Evolutionary conservation across 2,888 invertebrate genomes (phyloP), one percentile per base, ranked within the genome.

Genomic region (Timema cristinae): DNA sequence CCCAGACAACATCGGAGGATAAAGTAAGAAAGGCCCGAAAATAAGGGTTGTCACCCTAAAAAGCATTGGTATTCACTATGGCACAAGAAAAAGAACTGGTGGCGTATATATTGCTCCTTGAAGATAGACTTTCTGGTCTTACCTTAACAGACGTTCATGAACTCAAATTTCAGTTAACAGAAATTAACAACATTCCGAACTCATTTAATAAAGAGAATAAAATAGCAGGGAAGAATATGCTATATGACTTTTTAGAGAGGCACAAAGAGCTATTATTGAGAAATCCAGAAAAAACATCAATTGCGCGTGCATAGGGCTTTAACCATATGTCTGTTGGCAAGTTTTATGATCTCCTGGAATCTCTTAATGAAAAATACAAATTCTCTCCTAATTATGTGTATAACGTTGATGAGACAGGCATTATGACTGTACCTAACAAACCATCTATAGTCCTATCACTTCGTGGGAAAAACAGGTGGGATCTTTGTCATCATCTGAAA

Each of bases 381-480:
- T 51, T 68, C 48, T 9, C 63, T 13, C 63, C 69, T 7, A 52
- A 56, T 66, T n/a, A 49, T 10, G 67, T 72, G 2, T 72, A 67
- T 15, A 72, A 72, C 67, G 47, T 32, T 4, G 63, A 63, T 9
- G 63, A 63, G 47, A 16, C 63, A 6, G 63, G 47, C 9, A 6
- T 63, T 9, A 13, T n/a, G 9, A 8, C 63, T 48, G 48, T 72
- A 2, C 70, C 71, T 2, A 72, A 73, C 47, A 73, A 71, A 9
- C 66, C 51, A 8, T 73, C 73, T 6, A 74, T 67, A 54, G 54
- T 74, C 5, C 63, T 74, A 11, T 69, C 73, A 32, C 52, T 69
- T n/a, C 11, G 67, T 16, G 74, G 74, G 1, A 72, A 68, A 71
- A 66, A 32, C 73, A 74, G 68, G 72, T 73, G 6, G 74, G 71